These are phyloP conservation scores for Drosophila saltans DNA, from an alignment of 1,140 invertebrate genomes.

Conservation along the genomic window DNA sequence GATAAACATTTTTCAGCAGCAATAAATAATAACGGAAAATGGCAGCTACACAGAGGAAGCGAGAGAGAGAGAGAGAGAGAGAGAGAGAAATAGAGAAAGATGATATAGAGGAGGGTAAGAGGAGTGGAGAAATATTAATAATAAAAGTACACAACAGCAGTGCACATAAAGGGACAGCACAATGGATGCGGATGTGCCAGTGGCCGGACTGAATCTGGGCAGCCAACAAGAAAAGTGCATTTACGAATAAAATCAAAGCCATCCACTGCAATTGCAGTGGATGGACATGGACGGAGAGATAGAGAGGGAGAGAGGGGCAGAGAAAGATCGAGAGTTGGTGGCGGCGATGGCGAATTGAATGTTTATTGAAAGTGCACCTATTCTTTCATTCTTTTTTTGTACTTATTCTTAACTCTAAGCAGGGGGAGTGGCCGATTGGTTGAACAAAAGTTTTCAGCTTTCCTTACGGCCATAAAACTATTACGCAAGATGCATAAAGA, in stretches of 20 bases:
- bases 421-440: constrained; percentile 20
- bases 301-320: neutral
- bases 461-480: constrained; percentile 75
- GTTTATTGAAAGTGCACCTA: constrained; percentile 70
- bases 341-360: constrained; percentile 62
- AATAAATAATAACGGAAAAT: constrained; percentile 74
- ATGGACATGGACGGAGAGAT: neutral
- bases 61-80: neutral
- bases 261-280: constrained; percentile 75
- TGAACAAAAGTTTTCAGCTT: constrained; percentile 66
- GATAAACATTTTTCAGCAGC: constrained; percentile 79
- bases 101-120: neutral
- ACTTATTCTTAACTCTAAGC: neutral
- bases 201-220: constrained; percentile 53
- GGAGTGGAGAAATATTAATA: constrained; percentile 68
- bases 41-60: neutral
- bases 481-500: constrained; percentile 81
- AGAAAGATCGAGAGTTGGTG: neutral
- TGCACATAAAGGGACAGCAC: constrained; percentile 56
- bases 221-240: constrained; percentile 77
- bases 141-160: constrained; percentile 74
- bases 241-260: constrained; percentile 81
- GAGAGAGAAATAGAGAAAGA: constrained; percentile 18
- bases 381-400: neutral
- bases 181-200: constrained; percentile 46